These are phyloP conservation scores for Drosophila pallidifrons DNA, from an alignment of 1,140 invertebrate species.

Conservation along the genomic window DNA sequence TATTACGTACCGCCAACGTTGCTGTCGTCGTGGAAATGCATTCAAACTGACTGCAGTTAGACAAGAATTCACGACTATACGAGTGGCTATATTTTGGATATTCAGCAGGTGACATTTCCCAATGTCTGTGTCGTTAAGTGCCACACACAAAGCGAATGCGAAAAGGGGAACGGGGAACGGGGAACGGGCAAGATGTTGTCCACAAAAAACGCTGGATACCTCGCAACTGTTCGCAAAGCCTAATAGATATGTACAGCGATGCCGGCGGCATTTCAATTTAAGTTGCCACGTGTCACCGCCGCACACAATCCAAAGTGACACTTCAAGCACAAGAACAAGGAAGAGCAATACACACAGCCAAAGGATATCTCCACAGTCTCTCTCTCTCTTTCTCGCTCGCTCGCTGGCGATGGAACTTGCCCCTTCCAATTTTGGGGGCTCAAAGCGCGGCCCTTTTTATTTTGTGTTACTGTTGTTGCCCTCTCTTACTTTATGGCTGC, in stretches of 20 bases:
- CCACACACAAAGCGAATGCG: neutral
- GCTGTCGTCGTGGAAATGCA: conserved; percentile 23
- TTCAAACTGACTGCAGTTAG: conserved; percentile 36
- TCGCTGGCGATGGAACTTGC: neutral
- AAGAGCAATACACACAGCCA: neutral
- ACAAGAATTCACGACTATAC: neutral
- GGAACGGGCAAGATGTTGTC: neutral
- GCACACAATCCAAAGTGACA: conserved; percentile 77
- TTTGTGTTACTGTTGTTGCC: conserved; percentile 23
- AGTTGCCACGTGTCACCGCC: conserved; percentile 76
- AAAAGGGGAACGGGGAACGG: neutral
- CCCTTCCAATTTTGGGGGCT: conserved; percentile 24
- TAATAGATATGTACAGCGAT: conserved; percentile 76
- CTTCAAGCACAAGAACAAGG: conserved; percentile 47
- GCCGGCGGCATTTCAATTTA: conserved; percentile 80
- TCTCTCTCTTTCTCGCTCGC: too few species aligned
- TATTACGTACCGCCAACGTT: conserved; percentile 21
- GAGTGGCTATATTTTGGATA: neutral
- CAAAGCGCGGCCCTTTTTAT: conserved; percentile 30
- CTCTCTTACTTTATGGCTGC: conserved; percentile 73
- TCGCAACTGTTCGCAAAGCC: conserved; percentile 19
- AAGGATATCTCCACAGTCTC: conserved; percentile 6
- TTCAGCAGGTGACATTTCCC: conserved; percentile 15
- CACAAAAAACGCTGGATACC: neutral
- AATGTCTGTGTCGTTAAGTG: neutral